These are phyloP conservation scores for Canis aureus DNA, from an alignment of 2,113 vertebrate species.

Conservation along the genomic window DNA sequence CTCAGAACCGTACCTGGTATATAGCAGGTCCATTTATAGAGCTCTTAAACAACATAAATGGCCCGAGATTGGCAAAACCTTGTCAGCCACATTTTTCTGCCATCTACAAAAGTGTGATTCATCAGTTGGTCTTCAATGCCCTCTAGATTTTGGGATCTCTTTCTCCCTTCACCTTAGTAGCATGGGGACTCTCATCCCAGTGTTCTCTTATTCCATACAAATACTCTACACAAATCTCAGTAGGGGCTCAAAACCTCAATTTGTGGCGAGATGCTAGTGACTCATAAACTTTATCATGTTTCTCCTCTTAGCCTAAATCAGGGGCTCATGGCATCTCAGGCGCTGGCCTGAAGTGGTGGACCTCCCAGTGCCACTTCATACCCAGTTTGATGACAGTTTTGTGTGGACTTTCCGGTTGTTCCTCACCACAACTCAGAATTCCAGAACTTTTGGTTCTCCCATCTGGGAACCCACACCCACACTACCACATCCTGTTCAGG, in stretches of 20 bases:
- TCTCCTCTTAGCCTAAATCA: not conserved
- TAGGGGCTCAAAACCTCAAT: not conserved
- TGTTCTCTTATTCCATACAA: not conserved
- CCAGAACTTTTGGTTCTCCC: not conserved
- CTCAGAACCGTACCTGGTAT: not conserved
- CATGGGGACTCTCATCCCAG: not conserved
- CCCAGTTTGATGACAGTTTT: constrained; percentile 15
- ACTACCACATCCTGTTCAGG: not conserved
- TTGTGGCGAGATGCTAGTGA: not conserved
- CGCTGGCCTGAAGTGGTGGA: not conserved
- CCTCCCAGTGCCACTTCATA: not conserved
- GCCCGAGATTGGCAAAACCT: not conserved
- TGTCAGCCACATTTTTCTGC: not conserved
- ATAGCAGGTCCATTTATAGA: not conserved
- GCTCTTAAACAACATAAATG: not conserved
- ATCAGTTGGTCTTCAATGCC: not conserved
- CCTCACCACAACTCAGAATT: constrained; percentile 36
- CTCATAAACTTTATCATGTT: not conserved
- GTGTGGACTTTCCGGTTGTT: not conserved
- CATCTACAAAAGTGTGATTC: not conserved
- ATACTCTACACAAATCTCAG: not conserved
- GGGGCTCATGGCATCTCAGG: not conserved
- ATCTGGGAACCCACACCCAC: not conserved
- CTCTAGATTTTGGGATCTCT: not conserved
- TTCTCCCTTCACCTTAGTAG: not conserved